Conservation (phyloP, 1,140 invertebrate genomes). For the Drosophila burlai region DNA sequence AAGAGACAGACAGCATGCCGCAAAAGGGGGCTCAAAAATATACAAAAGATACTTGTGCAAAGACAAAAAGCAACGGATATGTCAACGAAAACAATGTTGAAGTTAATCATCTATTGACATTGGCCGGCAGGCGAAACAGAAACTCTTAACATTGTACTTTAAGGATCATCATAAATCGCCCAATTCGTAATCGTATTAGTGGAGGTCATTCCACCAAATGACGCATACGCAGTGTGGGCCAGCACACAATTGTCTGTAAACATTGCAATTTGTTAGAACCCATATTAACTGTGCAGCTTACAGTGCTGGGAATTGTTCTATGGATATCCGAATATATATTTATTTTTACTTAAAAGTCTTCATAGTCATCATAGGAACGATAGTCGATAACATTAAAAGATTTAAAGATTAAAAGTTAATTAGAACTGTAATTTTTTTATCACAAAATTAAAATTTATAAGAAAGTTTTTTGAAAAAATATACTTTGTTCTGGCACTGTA, state of each 20-base stretch:
- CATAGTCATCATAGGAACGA: neutral
- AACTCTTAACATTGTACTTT: slow-evolving; percentile 16
- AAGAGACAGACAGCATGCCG: slow-evolving; percentile 3
- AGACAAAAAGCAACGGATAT: slow-evolving; percentile 22
- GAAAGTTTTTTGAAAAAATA: neutral
- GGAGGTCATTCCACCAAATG: slow-evolving; percentile 36
- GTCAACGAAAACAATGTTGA: neutral
- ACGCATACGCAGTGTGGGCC: slow-evolving; percentile 51
- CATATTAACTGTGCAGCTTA: slow-evolving; percentile 4
- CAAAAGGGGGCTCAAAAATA: slow-evolving; percentile 10
- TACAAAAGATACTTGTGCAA: slow-evolving; percentile 43
- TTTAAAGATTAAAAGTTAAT: neutral
- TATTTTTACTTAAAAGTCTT: neutral
- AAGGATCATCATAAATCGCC: slow-evolving; percentile 42
- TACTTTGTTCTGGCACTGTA: slow-evolving; percentile 3
- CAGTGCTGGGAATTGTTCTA: neutral
- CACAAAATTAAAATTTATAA: neutral
- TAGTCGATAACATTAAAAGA: neutral
- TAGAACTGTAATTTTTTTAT: neutral
- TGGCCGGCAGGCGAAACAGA: neutral
- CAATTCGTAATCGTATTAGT: slow-evolving; percentile 19
- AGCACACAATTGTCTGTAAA: slow-evolving; percentile 48
- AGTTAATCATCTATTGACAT: slow-evolving; percentile 44
- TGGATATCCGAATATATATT: too few species aligned
- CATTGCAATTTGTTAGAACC: slow-evolving; percentile 53